These are phyloP conservation scores for Peromyscus melanophrys DNA, from an alignment of 2,797 vertebrate genomes.

Conservation along the genomic window DNA sequence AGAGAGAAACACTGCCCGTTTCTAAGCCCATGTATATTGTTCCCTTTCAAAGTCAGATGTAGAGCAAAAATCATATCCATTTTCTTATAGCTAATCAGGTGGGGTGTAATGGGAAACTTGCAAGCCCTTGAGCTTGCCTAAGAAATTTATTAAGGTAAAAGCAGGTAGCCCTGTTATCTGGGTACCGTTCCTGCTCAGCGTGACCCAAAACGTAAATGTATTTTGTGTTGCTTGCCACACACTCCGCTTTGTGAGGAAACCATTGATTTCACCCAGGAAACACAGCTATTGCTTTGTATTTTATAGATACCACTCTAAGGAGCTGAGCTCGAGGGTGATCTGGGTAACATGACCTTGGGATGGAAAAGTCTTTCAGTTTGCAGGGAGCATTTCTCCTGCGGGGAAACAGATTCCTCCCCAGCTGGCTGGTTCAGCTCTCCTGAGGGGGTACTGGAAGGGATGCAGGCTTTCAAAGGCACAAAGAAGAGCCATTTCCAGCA, in stretches of 20 bases:
- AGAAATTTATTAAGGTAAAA: slow-evolving; percentile 63
- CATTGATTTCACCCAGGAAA: slow-evolving; percentile 49
- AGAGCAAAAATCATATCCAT: slow-evolving; percentile 39
- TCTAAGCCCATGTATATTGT: not conserved
- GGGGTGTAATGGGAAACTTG: slow-evolving; percentile 41
- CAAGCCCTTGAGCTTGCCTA: not conserved
- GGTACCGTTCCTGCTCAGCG: not conserved
- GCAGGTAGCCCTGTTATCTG: slow-evolving; percentile 26
- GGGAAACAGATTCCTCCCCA: not conserved
- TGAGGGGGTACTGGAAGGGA: not conserved
- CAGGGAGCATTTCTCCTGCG: not conserved
- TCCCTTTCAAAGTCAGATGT: slow-evolving; percentile 14
- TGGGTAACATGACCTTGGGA: not conserved
- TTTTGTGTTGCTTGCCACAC: not conserved
- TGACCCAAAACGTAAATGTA: slow-evolving; percentile 16
- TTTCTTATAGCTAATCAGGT: slow-evolving; percentile 68
- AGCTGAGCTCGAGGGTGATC: slow-evolving; percentile 10
- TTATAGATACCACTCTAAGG: not conserved
- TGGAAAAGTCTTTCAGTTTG: slow-evolving; percentile 41
- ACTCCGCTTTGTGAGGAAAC: not conserved
- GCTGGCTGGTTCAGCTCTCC: slow-evolving; percentile 1
- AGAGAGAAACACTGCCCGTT: not conserved
- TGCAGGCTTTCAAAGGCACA: not conserved
- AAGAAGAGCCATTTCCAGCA: slow-evolving; percentile 2
- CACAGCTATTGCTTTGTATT: slow-evolving; percentile 21